Percentiles rank a stretch among this genome's conserved stretches.
Conservation (phyloP, 1,140 invertebrate genomes). For the Zaprionus tsacasi region DNA sequence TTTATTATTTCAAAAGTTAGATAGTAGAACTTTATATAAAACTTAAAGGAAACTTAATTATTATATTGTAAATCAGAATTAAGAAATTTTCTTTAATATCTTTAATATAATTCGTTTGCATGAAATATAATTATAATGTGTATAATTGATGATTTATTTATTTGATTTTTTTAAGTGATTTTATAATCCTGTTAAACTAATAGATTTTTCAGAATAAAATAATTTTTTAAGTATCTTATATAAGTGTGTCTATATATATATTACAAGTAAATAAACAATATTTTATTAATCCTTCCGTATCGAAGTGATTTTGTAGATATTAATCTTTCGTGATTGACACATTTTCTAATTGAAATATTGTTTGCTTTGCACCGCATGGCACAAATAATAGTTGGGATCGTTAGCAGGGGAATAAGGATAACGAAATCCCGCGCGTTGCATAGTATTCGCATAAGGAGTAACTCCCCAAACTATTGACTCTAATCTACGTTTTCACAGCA, state of each 20-base stretch:
- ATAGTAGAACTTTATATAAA: too few relatives aligned
- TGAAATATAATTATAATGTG: too few relatives aligned
- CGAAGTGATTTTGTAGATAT: not conserved
- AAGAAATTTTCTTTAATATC: too few relatives aligned
- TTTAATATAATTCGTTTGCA: too few relatives aligned
- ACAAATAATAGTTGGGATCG: not conserved
- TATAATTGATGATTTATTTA: too few relatives aligned
- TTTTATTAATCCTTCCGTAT: not conserved
- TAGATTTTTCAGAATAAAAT: too few relatives aligned
- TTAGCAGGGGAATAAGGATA: not conserved
- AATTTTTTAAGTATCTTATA: too few relatives aligned
- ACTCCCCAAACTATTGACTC: not conserved
- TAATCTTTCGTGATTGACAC: not conserved
- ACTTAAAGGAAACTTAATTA: too few relatives aligned
- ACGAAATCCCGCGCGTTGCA: not conserved
- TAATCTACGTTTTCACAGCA: constrained; percentile 8
- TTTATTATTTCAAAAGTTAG: not conserved
- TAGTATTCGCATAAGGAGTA: not conserved
- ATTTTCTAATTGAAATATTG: constrained; percentile 3
- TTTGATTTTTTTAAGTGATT: too few relatives aligned
- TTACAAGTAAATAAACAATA: not conserved
- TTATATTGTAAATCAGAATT: too few relatives aligned
- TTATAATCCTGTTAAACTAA: too few relatives aligned
- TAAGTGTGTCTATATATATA: too few relatives aligned
- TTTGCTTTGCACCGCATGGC: not conserved